Evolutionary conservation across 92 coral and sea anemone genomes (phyloP), one percentile per base, ranked within the genome.

Genomic region (Meandrina meandrites): DNA sequence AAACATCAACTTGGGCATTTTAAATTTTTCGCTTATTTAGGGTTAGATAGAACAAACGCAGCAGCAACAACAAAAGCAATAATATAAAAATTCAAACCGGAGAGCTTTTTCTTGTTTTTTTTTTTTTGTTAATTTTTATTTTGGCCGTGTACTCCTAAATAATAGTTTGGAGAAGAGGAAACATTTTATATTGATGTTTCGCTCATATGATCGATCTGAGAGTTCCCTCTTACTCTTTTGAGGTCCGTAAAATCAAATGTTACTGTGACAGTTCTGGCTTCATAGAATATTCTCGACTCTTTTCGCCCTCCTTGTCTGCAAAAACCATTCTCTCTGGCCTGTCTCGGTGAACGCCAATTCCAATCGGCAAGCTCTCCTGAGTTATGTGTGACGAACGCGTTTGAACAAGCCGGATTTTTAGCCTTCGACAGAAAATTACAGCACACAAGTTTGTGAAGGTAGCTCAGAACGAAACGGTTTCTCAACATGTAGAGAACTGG

Each of bases 401-500:
- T 47, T n/a, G 62, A 9, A 56, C 9, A 32, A 32, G 3, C 5
- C 12, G 66, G 50, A 7, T 19, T n/a, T 4, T 48, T 42, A 18
- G 48, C 47, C 80, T 57, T 74, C 50, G 47, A 7, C 51, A 15
- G 22, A 45, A 47, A 77, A n/a, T 50, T 40, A 60, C 94, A 93
- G 79, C 90, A 87, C 53, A 54, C 57, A 31, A 93, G 47, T 56
- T 87, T 89, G 79, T 90, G 80, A 4, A 94, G 68, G 75, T 69
- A 87, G 40, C 77, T 79, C 42, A 89, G 22, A 56, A 91, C 84
- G 31, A 82, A 79, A 31, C 94, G 88, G 84, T 93, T 94, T 81
- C 98, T 89, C n/a, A 89, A 45, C 76, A 94, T 84, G 75, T 94
- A 94, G 5, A 94, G 82, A 7, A 94, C 27, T 0, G 98, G 98